phyloP scores from a whole-genome alignment of 2,797 vertebrate genomes.

The Eulemur coronatus region DNA sequence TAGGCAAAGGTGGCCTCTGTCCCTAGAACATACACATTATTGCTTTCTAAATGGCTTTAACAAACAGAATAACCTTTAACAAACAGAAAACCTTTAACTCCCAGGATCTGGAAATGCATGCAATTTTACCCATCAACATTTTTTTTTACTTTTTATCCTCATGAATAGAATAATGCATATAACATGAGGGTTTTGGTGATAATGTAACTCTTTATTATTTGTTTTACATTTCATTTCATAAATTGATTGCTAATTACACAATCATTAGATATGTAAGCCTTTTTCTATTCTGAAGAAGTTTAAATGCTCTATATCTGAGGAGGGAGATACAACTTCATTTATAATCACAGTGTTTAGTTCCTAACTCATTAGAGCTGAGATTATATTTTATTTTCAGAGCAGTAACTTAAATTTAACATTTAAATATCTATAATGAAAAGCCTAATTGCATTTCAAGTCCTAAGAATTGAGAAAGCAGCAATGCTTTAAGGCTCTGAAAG shows the following conservation, averaged over 20 bases:
- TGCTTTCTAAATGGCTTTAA: constrained; percentile 12
- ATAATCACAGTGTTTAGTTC: constrained; percentile 48
- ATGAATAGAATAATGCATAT: neutral
- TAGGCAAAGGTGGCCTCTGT: neutral
- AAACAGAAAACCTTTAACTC: neutral
- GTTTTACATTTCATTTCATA: constrained; percentile 52
- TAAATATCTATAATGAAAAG: constrained; percentile 48
- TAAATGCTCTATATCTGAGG: constrained; percentile 33
- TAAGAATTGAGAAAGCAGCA: neutral
- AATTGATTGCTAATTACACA: constrained; percentile 48
- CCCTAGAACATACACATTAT: neutral
- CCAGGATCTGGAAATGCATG: neutral
- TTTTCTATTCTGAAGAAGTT: constrained; percentile 44
- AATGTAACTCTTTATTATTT: constrained; percentile 16
- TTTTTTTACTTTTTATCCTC: neutral
- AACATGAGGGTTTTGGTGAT: neutral
- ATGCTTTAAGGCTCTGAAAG: neutral
- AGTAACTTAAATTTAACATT: constrained; percentile 48
- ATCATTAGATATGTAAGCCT: neutral
- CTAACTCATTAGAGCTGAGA: constrained; percentile 44
- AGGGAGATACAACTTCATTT: constrained; percentile 51
- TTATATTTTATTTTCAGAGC: constrained; percentile 53
- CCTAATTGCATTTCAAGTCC: constrained; percentile 31
- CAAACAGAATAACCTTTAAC: constrained; percentile 8
- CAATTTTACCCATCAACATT: neutral